phyloP scores from a whole-genome alignment of 1,140 invertebrate genomes.

The Ceratoteleas bidentatus region DNA sequence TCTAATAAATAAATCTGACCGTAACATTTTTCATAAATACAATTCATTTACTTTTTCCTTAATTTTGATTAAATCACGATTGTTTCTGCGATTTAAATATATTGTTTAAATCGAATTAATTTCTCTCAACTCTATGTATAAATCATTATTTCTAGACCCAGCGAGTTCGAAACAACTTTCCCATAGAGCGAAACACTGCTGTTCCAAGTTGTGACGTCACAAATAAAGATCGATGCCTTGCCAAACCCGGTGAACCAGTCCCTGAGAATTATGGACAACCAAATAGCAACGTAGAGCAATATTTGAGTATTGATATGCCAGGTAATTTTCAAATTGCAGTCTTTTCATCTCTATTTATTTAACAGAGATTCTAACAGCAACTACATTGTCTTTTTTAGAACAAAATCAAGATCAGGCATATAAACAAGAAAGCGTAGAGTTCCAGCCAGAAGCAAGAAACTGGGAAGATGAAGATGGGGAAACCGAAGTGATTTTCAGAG shows the following conservation, averaged over 20 bases:
- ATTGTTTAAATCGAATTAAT: too few species aligned
- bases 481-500: slow-evolving; percentile 41
- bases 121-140: too few species aligned
- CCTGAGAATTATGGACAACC: slow-evolving; percentile 10
- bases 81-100: too few species aligned
- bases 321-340: slow-evolving; percentile 18
- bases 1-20: too few species aligned
- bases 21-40: too few species aligned
- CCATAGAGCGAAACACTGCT: slow-evolving; percentile 9
- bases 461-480: slow-evolving; percentile 42
- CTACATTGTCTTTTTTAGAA: slow-evolving; percentile 9
- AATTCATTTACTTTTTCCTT: too few species aligned
- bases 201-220: neutral
- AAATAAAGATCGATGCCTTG: slow-evolving; percentile 1
- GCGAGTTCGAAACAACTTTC: slow-evolving; percentile 17
- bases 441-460: slow-evolving; percentile 5
- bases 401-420: slow-evolving; percentile 26
- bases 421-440: slow-evolving; percentile 28
- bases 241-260: slow-evolving; percentile 9
- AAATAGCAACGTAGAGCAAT: slow-evolving; percentile 36
- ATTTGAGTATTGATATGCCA: slow-evolving; percentile 44
- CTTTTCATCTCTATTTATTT: slow-evolving; percentile 2
- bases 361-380: neutral
- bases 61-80: too few species aligned
- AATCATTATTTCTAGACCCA: slow-evolving; percentile 14